These are phyloP conservation scores for Hybognathus amarus DNA, from an alignment of 2,797 vertebrate species.

Conservation along the genomic window DNA sequence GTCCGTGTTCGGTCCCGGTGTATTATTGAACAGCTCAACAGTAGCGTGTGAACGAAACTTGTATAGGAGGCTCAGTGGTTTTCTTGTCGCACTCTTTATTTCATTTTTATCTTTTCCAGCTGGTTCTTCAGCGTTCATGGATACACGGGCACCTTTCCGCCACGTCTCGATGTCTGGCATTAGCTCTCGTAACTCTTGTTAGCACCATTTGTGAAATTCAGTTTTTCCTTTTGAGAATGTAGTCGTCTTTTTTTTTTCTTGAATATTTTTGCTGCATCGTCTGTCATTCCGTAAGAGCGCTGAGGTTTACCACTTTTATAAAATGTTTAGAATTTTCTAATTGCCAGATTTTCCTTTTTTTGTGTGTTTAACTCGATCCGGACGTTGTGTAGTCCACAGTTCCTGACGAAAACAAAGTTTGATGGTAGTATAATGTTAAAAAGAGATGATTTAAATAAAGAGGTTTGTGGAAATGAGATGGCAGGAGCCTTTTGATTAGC, in stretches of 20 bases:
- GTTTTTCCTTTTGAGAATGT: slow-evolving; percentile 39
- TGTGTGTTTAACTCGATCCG: slow-evolving; percentile 48
- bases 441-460: slow-evolving; percentile 61
- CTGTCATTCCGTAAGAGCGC: slow-evolving; percentile 20
- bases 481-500: slow-evolving; percentile 67
- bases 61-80: not conserved
- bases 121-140: slow-evolving; percentile 48
- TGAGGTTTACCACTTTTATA: slow-evolving; percentile 62
- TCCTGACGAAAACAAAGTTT: slow-evolving; percentile 53
- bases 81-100: not conserved
- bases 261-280: slow-evolving; percentile 40
- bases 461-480: slow-evolving; percentile 47
- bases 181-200: slow-evolving; percentile 5
- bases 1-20: not conserved
- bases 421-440: slow-evolving; percentile 61
- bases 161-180: too few relatives aligned
- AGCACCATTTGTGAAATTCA: slow-evolving; percentile 31
- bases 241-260: slow-evolving; percentile 53
- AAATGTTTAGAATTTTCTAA: slow-evolving; percentile 55
- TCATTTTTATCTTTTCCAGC: slow-evolving; percentile 34
- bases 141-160: slow-evolving; percentile 11
- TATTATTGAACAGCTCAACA: not conserved
- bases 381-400: slow-evolving; percentile 60
- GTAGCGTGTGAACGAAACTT: slow-evolving; percentile 13
- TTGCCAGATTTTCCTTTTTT: slow-evolving; percentile 50